Evolutionary conservation across 2,888 invertebrate species (phyloP).

Genomic region (Nowickia ferox): DNA sequence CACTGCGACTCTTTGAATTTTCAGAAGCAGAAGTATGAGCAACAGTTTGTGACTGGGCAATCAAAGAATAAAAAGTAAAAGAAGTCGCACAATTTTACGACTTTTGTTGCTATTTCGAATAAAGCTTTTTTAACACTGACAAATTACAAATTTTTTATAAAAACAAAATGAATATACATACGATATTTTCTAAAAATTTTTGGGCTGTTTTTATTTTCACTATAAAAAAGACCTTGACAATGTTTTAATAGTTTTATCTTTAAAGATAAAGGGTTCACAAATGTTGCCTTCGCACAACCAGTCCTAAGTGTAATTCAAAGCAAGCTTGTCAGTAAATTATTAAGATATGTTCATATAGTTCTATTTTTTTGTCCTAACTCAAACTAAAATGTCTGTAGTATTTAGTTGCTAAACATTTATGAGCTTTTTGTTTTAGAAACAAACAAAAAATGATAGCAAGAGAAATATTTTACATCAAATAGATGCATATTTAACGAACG

Average conservation of each 20-base stretch:
- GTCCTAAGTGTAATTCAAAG: background rate
- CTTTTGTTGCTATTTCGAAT: no score
- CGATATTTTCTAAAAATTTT: no score
- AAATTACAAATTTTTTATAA: no score
- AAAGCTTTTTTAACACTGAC: no score
- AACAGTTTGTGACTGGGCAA: no score
- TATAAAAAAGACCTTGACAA: no score
- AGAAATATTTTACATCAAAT: background rate
- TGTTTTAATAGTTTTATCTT: background rate
- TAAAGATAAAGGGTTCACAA: background rate
- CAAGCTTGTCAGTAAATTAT: background rate
- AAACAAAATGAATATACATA: no score
- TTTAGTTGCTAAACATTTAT: conserved; percentile 46
- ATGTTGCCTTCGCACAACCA: background rate
- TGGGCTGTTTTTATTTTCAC: no score
- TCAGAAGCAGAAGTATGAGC: no score
- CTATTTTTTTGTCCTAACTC: background rate
- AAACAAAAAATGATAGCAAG: background rate
- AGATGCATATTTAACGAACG: conserved; percentile 30
- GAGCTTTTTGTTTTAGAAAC: background rate
- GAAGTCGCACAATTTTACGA: no score
- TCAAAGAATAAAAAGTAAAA: no score
- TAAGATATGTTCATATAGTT: background rate
- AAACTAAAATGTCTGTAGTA: conserved; percentile 33
- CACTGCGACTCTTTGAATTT: no score